Base-by-base conservation (phyloP, 2,113 vertebrate species). In the Pelmatolapia mariae region DNA sequence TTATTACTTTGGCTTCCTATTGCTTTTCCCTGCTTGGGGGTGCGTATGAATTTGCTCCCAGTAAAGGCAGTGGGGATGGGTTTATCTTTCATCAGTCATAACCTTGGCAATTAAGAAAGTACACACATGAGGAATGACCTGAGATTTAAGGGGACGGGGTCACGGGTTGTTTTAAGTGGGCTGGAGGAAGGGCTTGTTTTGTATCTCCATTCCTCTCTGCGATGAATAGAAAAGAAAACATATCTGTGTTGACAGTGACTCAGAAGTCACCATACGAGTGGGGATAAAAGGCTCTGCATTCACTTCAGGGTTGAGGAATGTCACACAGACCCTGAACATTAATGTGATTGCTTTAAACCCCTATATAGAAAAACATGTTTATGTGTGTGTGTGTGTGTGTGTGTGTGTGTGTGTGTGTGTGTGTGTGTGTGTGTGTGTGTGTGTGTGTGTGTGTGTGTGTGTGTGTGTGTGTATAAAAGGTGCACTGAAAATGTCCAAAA, bases 1-100 rank as follows among this genome's bases (percentile, higher is more conserved):
- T 93, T 95, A 96, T 96, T 95, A 91, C 94, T 90, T 90, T 86
- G 93, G 93, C 94, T 95, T 94, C 94, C 93, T 95, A 95, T 95
- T 95, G 94, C 94, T 95, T 95, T 95, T 94, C 93, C 87, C 88
- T 89, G 93, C 94, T 94, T 86, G 90, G 90, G 95, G 94, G 90
- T 89, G 76, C 56, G 85, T 85, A 84, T 84, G 93, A 89, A 86
- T 92, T 80, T 59, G 73, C 84, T 91, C 82, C 63, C 57, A 85
- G 90, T 86, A 19, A 87, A 83, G 85, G 88, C 83, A 86, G 76
- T 3, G 66, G 86, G 86, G 85, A 91, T 73, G 85, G 84, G 91
- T 93, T 91, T 84, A 84, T 91, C 93, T 94, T 91, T 90, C 92
- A 93, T 93, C 91, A 93, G 93, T 93, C 93, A 91, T 84, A 93